phyloP scores from a whole-genome alignment of 2,113 vertebrate species.

The Antechinus stuartii region DNA sequence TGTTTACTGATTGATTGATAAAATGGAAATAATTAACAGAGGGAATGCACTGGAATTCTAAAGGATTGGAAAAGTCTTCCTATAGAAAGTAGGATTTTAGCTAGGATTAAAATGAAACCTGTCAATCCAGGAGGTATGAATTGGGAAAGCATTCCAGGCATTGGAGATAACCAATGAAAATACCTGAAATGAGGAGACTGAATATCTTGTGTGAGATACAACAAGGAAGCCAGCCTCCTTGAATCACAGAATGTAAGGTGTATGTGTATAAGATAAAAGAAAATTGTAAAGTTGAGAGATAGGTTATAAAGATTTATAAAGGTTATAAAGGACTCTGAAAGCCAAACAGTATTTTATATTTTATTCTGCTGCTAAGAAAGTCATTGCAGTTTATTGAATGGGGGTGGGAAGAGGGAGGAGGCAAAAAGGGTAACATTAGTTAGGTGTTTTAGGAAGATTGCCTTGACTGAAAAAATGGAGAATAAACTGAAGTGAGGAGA shows the following conservation, averaged over 20 bases:
- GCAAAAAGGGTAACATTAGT: not conserved
- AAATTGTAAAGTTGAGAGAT: not conserved
- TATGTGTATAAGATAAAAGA: not conserved
- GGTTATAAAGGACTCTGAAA: not conserved
- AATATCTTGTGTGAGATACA: not conserved
- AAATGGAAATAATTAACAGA: not conserved
- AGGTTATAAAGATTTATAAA: too few relatives aligned
- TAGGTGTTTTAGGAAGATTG: not conserved
- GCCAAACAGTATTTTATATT: not conserved
- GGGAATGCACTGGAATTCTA: not conserved
- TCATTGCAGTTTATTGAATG: not conserved
- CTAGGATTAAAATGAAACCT: not conserved
- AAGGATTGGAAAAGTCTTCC: not conserved
- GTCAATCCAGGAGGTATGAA: not conserved
- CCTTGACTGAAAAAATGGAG: not conserved
- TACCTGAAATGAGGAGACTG: too few relatives aligned
- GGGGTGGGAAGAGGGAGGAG: too few relatives aligned
- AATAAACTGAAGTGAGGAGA: not conserved
- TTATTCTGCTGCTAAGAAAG: not conserved
- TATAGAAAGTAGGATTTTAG: not conserved
- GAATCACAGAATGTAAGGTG: not conserved
- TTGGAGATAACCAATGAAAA: not conserved
- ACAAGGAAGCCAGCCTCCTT: not conserved
- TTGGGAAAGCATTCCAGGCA: not conserved
- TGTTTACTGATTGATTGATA: not conserved